Evolutionary conservation across 1,140 invertebrate species (phyloP).

Genomic region (Neuroterus valhalla): DNA sequence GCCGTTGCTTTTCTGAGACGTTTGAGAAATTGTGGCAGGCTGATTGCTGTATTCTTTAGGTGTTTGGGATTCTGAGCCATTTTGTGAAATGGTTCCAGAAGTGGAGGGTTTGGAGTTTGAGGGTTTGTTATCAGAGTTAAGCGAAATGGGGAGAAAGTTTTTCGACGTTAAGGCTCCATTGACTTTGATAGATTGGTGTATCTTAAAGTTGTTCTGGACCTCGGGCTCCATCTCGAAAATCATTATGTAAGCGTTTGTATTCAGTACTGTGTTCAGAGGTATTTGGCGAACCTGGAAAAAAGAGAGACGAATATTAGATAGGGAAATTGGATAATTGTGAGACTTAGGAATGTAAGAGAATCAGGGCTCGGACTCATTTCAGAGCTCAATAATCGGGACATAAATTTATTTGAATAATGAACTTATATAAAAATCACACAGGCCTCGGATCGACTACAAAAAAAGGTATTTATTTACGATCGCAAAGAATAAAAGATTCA

Average conservation of each 20-base stretch:
- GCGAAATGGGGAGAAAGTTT: constrained; percentile 46
- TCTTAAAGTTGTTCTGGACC: constrained; percentile 59
- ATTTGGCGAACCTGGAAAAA: constrained; percentile 80
- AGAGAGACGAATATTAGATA: background rate
- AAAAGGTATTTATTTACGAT: too few species aligned
- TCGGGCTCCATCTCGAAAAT: constrained; percentile 86
- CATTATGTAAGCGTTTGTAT: constrained; percentile 92
- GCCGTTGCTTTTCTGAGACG: constrained; percentile 41
- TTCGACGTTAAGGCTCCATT: constrained; percentile 57
- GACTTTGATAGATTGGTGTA: constrained; percentile 54
- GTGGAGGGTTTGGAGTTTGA: constrained; percentile 57
- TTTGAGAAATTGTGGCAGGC: constrained; percentile 21
- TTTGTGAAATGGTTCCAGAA: constrained; percentile 46
- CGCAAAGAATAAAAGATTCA: too few species aligned
- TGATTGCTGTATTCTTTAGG: constrained; percentile 45
- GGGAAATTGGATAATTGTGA: too few species aligned
- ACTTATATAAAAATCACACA: too few species aligned
- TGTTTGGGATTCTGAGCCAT: constrained; percentile 46
- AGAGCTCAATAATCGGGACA: too few species aligned
- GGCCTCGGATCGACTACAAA: too few species aligned
- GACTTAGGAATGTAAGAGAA: background rate
- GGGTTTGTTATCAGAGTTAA: constrained; percentile 51
- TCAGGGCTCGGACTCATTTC: too few species aligned
- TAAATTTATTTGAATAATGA: too few species aligned
- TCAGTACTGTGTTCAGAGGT: constrained; percentile 83